These are phyloP conservation scores for Timema podura DNA, from an alignment of 2,888 invertebrate genomes.

Conservation along the genomic window DNA sequence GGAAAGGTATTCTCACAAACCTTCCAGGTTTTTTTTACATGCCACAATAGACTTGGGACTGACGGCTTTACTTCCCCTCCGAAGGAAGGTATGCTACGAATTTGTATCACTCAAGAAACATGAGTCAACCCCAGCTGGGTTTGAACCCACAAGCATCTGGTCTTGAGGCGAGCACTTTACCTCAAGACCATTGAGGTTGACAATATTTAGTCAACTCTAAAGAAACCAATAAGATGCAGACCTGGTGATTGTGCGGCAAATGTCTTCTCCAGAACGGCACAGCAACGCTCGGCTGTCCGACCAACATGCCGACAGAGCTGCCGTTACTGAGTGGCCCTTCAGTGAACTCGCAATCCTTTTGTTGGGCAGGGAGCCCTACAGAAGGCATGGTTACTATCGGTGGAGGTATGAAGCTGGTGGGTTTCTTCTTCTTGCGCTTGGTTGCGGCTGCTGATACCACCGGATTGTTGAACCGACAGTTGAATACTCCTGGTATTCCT, in stretches of 20 bases:
- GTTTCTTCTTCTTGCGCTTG: constrained; percentile 82
- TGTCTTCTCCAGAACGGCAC: constrained; percentile 75
- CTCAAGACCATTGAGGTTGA: no score
- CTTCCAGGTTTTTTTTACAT: no score
- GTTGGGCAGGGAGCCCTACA: constrained; percentile 15
- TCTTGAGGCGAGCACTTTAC: no score
- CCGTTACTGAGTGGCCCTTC: background rate
- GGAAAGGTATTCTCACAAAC: no score
- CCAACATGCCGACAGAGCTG: constrained; percentile 12
- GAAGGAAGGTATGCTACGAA: no score
- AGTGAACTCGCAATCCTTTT: background rate
- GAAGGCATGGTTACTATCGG: constrained; percentile 41
- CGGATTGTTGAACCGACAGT: constrained; percentile 79
- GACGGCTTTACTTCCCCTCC: no score
- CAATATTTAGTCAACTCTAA: constrained; percentile 3
- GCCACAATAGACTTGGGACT: no score
- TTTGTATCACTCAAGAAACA: no score
- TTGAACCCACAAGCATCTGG: no score
- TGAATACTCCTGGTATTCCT: constrained; percentile 80
- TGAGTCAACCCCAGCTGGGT: no score
- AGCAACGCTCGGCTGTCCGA: constrained; percentile 28
- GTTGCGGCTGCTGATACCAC: constrained; percentile 50
- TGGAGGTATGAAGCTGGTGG: constrained; percentile 82
- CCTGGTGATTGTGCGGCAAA: constrained; percentile 53
- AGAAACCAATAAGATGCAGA: constrained; percentile 38